A percentile compares a stretch with the other conserved stretches of the same genome.
Evolutionary conservation across 2,797 vertebrate genomes (phyloP).

Genomic region (Scolopax bukidnonensis): DNA sequence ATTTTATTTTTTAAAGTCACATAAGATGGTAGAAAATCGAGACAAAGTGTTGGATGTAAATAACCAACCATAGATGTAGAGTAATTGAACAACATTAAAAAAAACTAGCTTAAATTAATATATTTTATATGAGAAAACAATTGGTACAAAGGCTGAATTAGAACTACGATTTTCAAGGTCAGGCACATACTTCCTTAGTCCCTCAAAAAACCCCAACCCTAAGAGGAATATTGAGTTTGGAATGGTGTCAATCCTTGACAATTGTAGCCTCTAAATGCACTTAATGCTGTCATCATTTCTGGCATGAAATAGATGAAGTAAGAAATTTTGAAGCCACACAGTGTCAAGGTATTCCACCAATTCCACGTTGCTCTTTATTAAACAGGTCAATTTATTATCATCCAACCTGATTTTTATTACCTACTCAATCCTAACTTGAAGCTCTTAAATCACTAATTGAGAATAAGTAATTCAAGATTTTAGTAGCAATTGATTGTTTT

Average conservation of each 20-base stretch:
- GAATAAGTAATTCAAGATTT: background rate
- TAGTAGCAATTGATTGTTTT: background rate
- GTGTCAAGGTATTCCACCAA: background rate
- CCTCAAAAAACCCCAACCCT: background rate
- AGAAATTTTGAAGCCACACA: background rate
- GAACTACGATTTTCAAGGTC: background rate
- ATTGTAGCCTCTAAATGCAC: background rate
- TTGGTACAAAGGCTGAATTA: conserved; percentile 8
- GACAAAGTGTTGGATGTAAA: background rate
- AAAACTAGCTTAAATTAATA: conserved; percentile 26
- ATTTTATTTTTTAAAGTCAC: conserved; percentile 52
- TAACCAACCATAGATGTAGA: background rate
- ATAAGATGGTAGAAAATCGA: background rate
- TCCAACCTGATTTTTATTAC: background rate
- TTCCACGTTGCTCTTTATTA: background rate
- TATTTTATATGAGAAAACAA: background rate
- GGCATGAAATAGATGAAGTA: background rate
- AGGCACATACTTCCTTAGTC: background rate
- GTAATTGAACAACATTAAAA: background rate
- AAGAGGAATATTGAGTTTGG: background rate
- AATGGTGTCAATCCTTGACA: background rate
- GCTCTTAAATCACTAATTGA: background rate
- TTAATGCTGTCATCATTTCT: background rate
- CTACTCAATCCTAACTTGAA: background rate
- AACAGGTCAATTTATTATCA: background rate